Evolutionary conservation across 2,113 vertebrate genomes (phyloP), one percentile per base, ranked within the genome.

Genomic region (Brachyistius frenatus): DNA sequence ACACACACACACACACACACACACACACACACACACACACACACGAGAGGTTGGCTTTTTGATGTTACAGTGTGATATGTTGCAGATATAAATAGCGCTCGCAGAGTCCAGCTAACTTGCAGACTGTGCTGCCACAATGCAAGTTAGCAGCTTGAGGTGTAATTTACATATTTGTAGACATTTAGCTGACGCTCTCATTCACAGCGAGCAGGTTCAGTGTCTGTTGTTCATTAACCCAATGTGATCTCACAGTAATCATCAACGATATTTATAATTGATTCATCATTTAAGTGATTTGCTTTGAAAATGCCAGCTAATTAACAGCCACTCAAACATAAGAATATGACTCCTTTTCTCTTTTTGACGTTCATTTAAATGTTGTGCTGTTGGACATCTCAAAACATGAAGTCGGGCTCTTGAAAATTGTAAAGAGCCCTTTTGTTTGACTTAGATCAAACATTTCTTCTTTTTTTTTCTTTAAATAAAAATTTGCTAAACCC

Each of bases 1-100:
- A 23, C 23, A 23, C 1, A 23, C 23, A 23, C 23, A 23, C 23
- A 23, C 23, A 23, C 23, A 23, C 23, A 23, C 23, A 23, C 23
- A 23, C 23, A 23, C 23, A 23, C 23, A 23, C 23, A 23, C 23
- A 23, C 23, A 23, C 32, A 53, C 70, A 62, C n/a, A 57, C 54
- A 16, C 39, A 30, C 35, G 5, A 80, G 49, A 50, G 32, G 60
- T 53, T 2, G 61, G 13, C 77, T 63, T 74, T 83, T 84, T 85
- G 69, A 89, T 71, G 79, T 64, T 81, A 23, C 50, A 33, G 53
- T 49, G 6, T 60, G 73, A 58, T 73, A 60, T 67, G 66, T 69
- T 14, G 52, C 2, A 68, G 60, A 61, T 86, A 70, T 65, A 79
- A 72, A 82, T 41, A 72, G 66, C 30, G 32, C 71, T 64, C 4